Percentiles rank a stretch among this genome's conserved stretches.
These are phyloP conservation scores for Gymnodraco acuticeps DNA, from an alignment of 2,797 vertebrate species.

Conservation along the genomic window DNA sequence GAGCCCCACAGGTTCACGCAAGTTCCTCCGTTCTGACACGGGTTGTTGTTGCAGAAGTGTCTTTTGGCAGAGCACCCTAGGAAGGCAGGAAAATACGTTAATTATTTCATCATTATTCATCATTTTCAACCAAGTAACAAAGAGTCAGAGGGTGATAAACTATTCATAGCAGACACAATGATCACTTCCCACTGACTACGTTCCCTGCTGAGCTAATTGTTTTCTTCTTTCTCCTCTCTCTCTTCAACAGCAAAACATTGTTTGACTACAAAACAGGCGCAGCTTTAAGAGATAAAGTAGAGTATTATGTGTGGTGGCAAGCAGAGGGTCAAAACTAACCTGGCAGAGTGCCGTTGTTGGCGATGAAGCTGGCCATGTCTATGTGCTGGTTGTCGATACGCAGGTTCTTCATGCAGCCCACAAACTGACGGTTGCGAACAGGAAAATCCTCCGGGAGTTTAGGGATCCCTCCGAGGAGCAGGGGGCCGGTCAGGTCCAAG, in stretches of 20 bases:
- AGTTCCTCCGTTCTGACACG: conserved; percentile 92
- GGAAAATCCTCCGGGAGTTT: conserved; percentile 94
- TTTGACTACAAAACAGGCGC: conserved; percentile 19
- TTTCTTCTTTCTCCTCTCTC: conserved; percentile 36
- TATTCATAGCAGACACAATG: conserved; percentile 63
- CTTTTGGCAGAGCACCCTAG: conserved; percentile 92
- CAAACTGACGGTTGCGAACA: conserved; percentile 89
- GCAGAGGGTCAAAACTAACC: conserved; percentile 77
- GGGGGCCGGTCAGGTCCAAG: conserved; percentile 93
- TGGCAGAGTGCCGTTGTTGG: conserved; percentile 94
- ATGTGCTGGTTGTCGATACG: conserved; percentile 90
- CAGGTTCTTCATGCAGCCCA: conserved; percentile 95
- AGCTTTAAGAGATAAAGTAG: conserved; percentile 10
- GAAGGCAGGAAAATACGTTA: conserved; percentile 21
- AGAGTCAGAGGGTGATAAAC: conserved; percentile 51
- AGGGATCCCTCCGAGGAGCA: conserved; percentile 93
- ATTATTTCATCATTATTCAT: conserved; percentile 59
- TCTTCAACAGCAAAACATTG: conserved; percentile 20
- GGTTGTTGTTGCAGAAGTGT: conserved; percentile 90
- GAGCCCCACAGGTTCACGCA: conserved; percentile 93
- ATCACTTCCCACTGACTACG: conserved; percentile 54
- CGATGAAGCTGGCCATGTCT: conserved; percentile 94
- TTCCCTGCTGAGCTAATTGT: conserved; percentile 56
- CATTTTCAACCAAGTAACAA: conserved; percentile 45
- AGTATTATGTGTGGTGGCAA: not conserved